Evolutionary conservation across 2,113 vertebrate genomes (phyloP), one percentile per base, ranked within the genome.

Genomic region (Cavia porcellus): DNA sequence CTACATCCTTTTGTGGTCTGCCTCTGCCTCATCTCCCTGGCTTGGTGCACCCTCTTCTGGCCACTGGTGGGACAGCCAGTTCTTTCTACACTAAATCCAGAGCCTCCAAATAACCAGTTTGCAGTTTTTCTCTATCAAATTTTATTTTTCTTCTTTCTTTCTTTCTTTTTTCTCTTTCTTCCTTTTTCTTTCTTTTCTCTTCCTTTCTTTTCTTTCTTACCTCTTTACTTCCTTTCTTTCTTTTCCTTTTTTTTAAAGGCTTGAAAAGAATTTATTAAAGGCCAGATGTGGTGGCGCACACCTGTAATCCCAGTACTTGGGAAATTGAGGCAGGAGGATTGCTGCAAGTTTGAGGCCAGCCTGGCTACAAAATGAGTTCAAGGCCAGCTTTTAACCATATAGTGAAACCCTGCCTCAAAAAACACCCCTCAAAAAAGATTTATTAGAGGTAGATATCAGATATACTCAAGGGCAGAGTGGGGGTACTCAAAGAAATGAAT

Each of bases 31-130:
- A 64, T 83, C 77, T 96, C 59, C 59, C 81, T 94, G 90, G 42
- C 19, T 88, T 96, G 64, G 70, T 45, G 77, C 93, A 75, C 92
- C 87, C 97, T 79, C 98, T 97, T 64, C 93, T 96, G 98, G 93
- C 61, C 3, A 15, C 87, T 55, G 1, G 2, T 74, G 77, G 81
- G 95, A 97, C n/a, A 83, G 22, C 25, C 84, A 59, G 25, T 1
- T 62, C 77, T 90, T 95, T 28, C 80, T 57, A n/a, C 35, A 32
- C 2, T 9, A 80, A 89, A 24, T 6, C 20, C 11, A 59, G 88
- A 55, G 30, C 74, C 52, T 89, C n/a, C 5, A 35, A 10, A 30
- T 82, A 90, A 38, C 13, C 32, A 62, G 38, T 24, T 81, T 52
- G 47, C 47, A 81, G n/a, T 92, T 83, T 25, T 42, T 75, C 19